A percentile compares a stretch with the other conserved stretches of the same genome.
phyloP scores from a whole-genome alignment of 2,797 vertebrate species.

The Thaleichthys pacificus region DNA sequence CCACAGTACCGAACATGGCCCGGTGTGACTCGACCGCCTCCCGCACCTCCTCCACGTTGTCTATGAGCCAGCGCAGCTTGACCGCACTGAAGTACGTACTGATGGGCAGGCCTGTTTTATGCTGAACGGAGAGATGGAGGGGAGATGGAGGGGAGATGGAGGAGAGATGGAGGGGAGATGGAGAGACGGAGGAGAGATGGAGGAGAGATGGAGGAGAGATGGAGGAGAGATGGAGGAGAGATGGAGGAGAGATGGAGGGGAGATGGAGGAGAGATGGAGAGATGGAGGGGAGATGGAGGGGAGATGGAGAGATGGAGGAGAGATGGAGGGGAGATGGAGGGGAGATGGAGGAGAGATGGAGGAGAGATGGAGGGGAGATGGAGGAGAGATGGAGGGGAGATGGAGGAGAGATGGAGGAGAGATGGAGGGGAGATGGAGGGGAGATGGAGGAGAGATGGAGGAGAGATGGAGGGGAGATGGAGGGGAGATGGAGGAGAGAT shows the following conservation, averaged over 20 bases:
- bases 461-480: neutral
- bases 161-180: neutral
- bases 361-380: neutral
- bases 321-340: neutral
- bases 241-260: neutral
- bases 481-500: neutral
- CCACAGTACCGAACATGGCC: constrained; percentile 91
- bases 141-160: neutral
- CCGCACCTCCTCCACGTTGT: constrained; percentile 83
- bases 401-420: neutral
- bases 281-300: neutral
- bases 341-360: neutral
- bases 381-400: neutral
- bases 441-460: neutral
- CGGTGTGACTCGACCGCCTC: constrained; percentile 76
- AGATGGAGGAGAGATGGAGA: neutral
- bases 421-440: neutral
- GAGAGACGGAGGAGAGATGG: neutral
- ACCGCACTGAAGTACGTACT: constrained; percentile 95
- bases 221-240: neutral
- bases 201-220: neutral
- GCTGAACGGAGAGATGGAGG: constrained; percentile 62
- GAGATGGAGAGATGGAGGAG: too few relatives aligned
- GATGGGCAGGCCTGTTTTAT: constrained; percentile 90
- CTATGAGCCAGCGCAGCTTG: constrained; percentile 92